These are phyloP conservation scores for Scaptomyza caliginosa DNA, from an alignment of 2,888 invertebrate genomes.

Conservation along the genomic window DNA sequence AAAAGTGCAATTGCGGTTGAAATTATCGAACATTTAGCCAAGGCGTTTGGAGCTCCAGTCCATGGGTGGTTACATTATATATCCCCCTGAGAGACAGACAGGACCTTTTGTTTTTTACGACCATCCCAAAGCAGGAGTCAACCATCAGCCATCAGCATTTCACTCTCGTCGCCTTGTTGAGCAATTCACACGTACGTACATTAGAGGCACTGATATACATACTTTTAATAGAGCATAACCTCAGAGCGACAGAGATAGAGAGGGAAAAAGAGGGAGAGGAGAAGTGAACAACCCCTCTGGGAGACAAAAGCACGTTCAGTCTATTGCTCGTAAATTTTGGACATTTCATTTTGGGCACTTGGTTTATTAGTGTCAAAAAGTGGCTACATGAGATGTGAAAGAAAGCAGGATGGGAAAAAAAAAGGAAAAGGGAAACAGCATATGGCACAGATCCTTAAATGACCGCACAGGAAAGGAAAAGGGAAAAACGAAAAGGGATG, in stretches of 20 bases:
- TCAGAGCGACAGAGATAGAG: neutral
- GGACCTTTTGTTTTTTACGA: constrained; percentile 60
- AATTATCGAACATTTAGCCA: constrained; percentile 78
- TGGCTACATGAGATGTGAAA: constrained; percentile 6
- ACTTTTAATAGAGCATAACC: constrained; percentile 51
- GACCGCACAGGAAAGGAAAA: constrained; percentile 23
- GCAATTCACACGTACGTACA: constrained; percentile 70
- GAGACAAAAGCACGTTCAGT: constrained; percentile 36
- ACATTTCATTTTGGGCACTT: constrained; percentile 36
- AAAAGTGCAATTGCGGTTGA: constrained; percentile 76
- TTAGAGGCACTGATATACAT: constrained; percentile 72
- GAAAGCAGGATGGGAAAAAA: constrained; percentile 2
- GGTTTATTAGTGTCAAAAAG: constrained; percentile 47
- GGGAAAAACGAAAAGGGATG: neutral
- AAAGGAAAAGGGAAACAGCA: constrained; percentile 15
- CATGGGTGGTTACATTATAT: constrained; percentile 67
- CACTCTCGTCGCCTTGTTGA: constrained; percentile 25
- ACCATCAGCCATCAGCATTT: constrained; percentile 9
- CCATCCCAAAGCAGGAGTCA: constrained; percentile 45
- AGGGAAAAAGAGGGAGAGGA: neutral
- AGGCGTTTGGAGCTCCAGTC: constrained; percentile 62
- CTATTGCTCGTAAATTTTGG: constrained; percentile 42
- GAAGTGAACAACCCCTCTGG: constrained; percentile 29
- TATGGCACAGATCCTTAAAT: constrained; percentile 39
- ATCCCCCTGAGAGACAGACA: constrained; percentile 8